phyloP scores from a whole-genome alignment of 2,113 vertebrate genomes.

The Aspidoscelis tigris region DNA sequence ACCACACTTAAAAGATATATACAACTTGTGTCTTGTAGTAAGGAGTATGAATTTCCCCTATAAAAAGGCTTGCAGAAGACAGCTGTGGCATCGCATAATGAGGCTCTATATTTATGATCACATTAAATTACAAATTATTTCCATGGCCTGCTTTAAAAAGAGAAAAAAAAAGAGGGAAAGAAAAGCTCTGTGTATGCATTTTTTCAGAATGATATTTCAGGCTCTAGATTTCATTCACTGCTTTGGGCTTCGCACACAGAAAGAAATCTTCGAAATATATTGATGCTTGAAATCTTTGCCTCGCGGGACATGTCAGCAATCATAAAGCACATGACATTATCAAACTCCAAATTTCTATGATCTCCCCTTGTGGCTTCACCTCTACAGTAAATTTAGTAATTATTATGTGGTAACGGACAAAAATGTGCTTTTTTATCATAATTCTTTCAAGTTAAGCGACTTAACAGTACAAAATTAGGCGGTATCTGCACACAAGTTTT shows the following conservation, averaged over 20 bases:
- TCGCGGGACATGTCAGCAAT: slow-evolving; percentile 52
- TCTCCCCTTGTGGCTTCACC: slow-evolving; percentile 52
- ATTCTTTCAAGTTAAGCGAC: slow-evolving; percentile 33
- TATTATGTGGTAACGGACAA: slow-evolving; percentile 52
- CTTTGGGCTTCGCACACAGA: slow-evolving; percentile 39
- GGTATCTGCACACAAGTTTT: too few relatives aligned
- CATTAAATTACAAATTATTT: slow-evolving; percentile 63
- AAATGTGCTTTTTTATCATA: slow-evolving; percentile 40
- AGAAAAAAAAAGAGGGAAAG: too few relatives aligned
- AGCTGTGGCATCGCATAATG: slow-evolving; percentile 23
- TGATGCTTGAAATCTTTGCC: slow-evolving; percentile 34
- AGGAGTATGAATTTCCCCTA: background rate
- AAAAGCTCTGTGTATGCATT: slow-evolving; percentile 49
- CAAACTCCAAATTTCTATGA: slow-evolving; percentile 42
- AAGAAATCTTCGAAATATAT: background rate
- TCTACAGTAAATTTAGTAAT: slow-evolving; percentile 32
- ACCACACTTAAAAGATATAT: background rate
- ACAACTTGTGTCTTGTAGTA: background rate
- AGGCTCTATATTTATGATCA: slow-evolving; percentile 58
- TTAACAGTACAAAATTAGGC: slow-evolving; percentile 35
- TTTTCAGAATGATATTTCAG: slow-evolving; percentile 61
- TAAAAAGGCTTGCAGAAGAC: slow-evolving; percentile 39
- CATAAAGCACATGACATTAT: slow-evolving; percentile 59
- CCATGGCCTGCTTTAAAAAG: slow-evolving; percentile 44
- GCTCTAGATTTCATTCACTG: slow-evolving; percentile 57